phyloP scores from a whole-genome alignment of 2,797 vertebrate species.

The Chloroceryle amazona region DNA sequence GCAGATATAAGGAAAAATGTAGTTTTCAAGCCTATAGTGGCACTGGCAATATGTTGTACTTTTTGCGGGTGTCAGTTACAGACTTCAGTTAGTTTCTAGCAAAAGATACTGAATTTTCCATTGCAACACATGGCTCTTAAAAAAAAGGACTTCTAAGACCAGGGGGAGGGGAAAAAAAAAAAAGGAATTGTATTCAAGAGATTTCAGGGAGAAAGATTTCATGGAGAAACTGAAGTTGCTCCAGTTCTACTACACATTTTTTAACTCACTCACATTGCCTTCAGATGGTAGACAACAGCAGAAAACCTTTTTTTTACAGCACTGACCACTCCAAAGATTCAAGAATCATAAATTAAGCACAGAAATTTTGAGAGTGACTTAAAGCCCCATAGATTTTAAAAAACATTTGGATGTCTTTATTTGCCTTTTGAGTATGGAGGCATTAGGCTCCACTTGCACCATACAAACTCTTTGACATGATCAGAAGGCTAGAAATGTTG shows the following conservation, averaged over 20 bases:
- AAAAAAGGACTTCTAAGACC: not conserved
- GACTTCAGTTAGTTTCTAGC: not conserved
- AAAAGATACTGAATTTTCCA: not conserved
- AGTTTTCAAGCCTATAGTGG: not conserved
- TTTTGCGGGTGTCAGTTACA: not conserved
- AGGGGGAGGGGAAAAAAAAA: too few relatives aligned
- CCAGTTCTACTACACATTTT: not conserved
- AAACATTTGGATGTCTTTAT: not conserved
- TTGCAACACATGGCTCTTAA: not conserved
- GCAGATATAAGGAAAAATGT: not conserved
- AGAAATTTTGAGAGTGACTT: not conserved
- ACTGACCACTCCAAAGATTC: not conserved
- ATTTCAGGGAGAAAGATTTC: not conserved
- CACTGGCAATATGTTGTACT: not conserved
- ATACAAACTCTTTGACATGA: not conserved
- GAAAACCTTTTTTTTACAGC: not conserved
- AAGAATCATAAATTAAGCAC: not conserved
- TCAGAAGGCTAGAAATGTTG: not conserved
- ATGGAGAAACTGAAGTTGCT: not conserved
- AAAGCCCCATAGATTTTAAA: not conserved
- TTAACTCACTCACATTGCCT: not conserved
- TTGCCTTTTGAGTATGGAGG: not conserved
- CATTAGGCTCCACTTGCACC: not conserved
- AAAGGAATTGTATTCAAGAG: not conserved
- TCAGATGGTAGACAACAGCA: not conserved